These are phyloP conservation scores for Lycaena phlaeas DNA, from an alignment of 2,888 invertebrate genomes.

Conservation along the genomic window DNA sequence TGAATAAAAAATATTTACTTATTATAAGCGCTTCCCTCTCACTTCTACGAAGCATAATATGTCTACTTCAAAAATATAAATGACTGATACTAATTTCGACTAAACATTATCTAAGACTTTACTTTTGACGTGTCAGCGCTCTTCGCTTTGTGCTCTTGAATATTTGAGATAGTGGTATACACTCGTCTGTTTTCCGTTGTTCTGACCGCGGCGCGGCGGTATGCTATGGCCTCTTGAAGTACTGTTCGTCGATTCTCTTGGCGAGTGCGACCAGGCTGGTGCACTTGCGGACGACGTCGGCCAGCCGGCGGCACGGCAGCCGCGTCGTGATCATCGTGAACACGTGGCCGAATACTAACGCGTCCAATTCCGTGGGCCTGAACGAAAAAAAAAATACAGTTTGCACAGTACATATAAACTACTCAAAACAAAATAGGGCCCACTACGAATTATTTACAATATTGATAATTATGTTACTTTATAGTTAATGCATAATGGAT, in stretches of 20 bases:
- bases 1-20: no score
- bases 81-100: no score
- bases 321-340: conserved; percentile 94
- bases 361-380: conserved; percentile 96
- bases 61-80: no score
- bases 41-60: no score
- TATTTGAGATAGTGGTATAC: background rate
- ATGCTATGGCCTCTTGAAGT: conserved; percentile 75
- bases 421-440: no score
- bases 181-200: background rate
- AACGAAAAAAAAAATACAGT: conserved; percentile 31
- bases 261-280: conserved; percentile 86
- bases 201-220: background rate
- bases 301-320: conserved; percentile 86
- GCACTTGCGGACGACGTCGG: conserved; percentile 84
- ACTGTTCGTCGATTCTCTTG: conserved; percentile 86
- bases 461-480: no score
- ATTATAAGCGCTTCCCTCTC: no score
- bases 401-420: no score
- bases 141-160: conserved; percentile 1
- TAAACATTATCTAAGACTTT: no score
- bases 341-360: conserved; percentile 97
- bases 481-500: no score
- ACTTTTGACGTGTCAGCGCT: background rate
- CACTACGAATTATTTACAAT: no score